Evolutionary conservation across 1,140 invertebrate species (phyloP), one percentile per base, ranked within the genome.

Genomic region (Lepidostoma basale): DNA sequence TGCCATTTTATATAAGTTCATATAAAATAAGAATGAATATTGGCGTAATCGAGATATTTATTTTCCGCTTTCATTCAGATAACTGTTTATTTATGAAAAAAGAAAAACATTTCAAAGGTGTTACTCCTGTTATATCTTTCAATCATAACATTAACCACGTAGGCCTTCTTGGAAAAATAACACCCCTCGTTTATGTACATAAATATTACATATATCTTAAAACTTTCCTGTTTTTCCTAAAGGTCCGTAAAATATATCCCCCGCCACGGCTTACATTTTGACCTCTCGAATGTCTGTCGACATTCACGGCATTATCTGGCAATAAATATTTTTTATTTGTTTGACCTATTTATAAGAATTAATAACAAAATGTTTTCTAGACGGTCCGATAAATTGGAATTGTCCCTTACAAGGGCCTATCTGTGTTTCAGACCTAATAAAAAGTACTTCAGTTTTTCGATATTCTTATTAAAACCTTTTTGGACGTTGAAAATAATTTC

Each of bases 171-270:
- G n/a, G n/a, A n/a, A n/a, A n/a, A n/a, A n/a, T n/a, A n/a, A n/a
- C n/a, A n/a, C n/a, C n/a, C n/a, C n/a, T n/a, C n/a, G n/a, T n/a
- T n/a, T n/a, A n/a, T n/a, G n/a, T n/a, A n/a, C n/a, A n/a, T n/a
- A n/a, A n/a, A n/a, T n/a, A n/a, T n/a, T n/a, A n/a, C n/a, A n/a
- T n/a, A n/a, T n/a, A n/a, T n/a, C n/a, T n/a, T n/a, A n/a, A n/a
- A n/a, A n/a, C n/a, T n/a, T n/a, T 39, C 33, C 30, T 42, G 45
- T 65, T 65, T 65, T 54, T 65, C 18, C 16, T 40, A 36, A 14
- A 47, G 28, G 23, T 26, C 30, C 14, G 47, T 65, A 47, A 65
- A 54, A 54, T 54, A 65, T 65, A 52, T 45, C 62, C 33, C 54
- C 28, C 16, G 14, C 10, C 59, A 12, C 5, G 28, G 33, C 28